Evolutionary conservation across 2,888 invertebrate species (phyloP), one percentile per base, ranked within the genome.

Genomic region (Bellardia bayeri): DNA sequence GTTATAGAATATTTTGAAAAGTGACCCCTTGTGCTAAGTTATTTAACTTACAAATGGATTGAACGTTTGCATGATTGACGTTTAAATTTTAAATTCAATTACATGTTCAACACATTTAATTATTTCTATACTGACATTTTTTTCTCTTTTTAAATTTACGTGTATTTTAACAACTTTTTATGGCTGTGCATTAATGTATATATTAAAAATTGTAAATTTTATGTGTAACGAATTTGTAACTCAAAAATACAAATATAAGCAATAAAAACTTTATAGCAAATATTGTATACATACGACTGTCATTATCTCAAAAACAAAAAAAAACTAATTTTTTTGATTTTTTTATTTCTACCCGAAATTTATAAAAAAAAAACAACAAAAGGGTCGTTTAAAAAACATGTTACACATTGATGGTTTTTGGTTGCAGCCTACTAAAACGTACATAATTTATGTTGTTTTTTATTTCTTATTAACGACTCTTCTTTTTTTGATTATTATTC

Each of bases 371-470:
- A 79, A 82, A 86, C 69, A 85, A 8, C 80, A 83, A 80, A 84
- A 78, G 80, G 83, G 84, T 81, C 84, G 84, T 84, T 87, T 81
- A 61, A 76, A 75, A 83, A 80, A 71, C 63, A 75, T 76, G 86
- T 85, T 85, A 84, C 81, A 84, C 87, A 75, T 82, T 87, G 85
- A 82, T 87, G 85, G 85, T 56, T 81, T 71, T 85, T 49, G 75
- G 87, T 85, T 81, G 49, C 87, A 87, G 82, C 82, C 82, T 79
- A 85, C 85, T 82, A 79, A 87, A 81, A 84, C 71, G 75, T 74
- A 84, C 71, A 71, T 74, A 82, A 86, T 86, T 82, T 82, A 86
- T 82, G 78, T 45, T 81, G 56, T 81, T 82, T 79, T 56, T 63
- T 80, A 11, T 45, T 37, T 66, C 16, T 78, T 64, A 9, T 66